A percentile compares a stretch with the other conserved stretches of the same genome.
Evolutionary conservation across 1,140 invertebrate genomes (phyloP).

Genomic region (Drosophila watanabei): DNA sequence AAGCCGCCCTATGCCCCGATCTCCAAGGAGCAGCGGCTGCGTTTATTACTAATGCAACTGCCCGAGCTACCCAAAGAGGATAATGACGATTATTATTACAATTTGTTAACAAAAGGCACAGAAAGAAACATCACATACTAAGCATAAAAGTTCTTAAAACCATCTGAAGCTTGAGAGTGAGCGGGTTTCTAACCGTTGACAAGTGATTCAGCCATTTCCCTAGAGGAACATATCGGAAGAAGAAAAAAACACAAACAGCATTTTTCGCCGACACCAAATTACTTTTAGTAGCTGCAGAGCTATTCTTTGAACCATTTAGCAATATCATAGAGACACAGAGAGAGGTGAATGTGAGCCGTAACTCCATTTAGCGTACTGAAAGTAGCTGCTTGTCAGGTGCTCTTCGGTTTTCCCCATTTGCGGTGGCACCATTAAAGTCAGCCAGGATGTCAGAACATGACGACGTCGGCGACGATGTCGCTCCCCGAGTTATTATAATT

Average conservation of each 20-base stretch:
- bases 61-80: neutral
- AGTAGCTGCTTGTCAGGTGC: conserved; percentile 36
- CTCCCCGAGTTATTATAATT: conserved; percentile 47
- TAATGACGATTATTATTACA: neutral
- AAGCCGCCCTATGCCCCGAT: conserved; percentile 3
- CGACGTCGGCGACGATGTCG: conserved; percentile 4
- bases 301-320: conserved; percentile 41
- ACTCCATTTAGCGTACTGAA: conserved; percentile 21
- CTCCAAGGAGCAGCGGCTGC: neutral
- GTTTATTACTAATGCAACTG: neutral
- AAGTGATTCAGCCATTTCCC: conserved; percentile 38
- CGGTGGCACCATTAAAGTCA: conserved; percentile 45
- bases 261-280: conserved; percentile 33
- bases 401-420: conserved; percentile 33
- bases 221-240: conserved; percentile 16
- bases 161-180: neutral
- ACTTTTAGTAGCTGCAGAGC: conserved; percentile 41
- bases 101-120: neutral
- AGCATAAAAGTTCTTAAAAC: neutral
- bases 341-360: conserved; percentile 24
- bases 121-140: neutral
- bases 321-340: neutral
- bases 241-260: neutral
- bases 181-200: conserved; percentile 6
- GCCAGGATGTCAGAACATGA: conserved; percentile 41